Evolutionary conservation across 2,113 vertebrate genomes (phyloP).

Genomic region (Progne subis): DNA sequence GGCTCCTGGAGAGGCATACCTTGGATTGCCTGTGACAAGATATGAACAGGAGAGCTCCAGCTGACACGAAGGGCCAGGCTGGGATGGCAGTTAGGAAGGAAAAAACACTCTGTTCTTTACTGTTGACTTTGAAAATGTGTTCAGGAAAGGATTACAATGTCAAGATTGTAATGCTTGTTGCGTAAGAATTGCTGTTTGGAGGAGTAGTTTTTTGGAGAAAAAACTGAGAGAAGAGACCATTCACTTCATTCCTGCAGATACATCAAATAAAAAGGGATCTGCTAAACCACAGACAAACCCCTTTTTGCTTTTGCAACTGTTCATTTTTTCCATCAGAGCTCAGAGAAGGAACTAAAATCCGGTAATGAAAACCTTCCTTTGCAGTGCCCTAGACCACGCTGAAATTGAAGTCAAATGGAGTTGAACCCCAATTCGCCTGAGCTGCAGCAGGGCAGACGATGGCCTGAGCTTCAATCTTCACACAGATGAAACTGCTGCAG

Average conservation of each 20-base stretch:
- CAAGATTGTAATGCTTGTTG: slow-evolving; percentile 29
- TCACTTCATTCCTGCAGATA: slow-evolving; percentile 31
- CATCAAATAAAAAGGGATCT: slow-evolving; percentile 32
- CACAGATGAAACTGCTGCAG: not conserved
- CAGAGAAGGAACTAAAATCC: not conserved
- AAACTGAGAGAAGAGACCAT: slow-evolving; percentile 19
- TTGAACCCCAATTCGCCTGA: not conserved
- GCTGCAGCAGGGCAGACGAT: not conserved
- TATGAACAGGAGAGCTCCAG: not conserved
- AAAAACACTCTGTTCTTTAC: slow-evolving; percentile 5
- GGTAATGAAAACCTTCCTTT: slow-evolving; percentile 40
- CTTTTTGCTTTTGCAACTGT: slow-evolving; percentile 20
- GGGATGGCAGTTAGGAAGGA: slow-evolving; percentile 15
- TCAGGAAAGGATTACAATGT: slow-evolving; percentile 50
- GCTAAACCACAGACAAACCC: slow-evolving; percentile 42
- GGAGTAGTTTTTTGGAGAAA: not conserved
- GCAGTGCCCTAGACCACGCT: not conserved
- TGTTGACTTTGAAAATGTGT: not conserved
- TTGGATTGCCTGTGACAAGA: slow-evolving; percentile 44
- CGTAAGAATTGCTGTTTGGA: not conserved
- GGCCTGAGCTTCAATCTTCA: not conserved
- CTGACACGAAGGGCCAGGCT: not conserved
- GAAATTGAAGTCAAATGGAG: not conserved
- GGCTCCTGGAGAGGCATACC: slow-evolving; percentile 27
- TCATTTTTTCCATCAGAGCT: slow-evolving; percentile 47